A percentile compares a stretch with the other conserved stretches of the same genome.
phyloP scores from a whole-genome alignment of 2,888 invertebrate species.

The Zhuqinia jingwanae region DNA sequence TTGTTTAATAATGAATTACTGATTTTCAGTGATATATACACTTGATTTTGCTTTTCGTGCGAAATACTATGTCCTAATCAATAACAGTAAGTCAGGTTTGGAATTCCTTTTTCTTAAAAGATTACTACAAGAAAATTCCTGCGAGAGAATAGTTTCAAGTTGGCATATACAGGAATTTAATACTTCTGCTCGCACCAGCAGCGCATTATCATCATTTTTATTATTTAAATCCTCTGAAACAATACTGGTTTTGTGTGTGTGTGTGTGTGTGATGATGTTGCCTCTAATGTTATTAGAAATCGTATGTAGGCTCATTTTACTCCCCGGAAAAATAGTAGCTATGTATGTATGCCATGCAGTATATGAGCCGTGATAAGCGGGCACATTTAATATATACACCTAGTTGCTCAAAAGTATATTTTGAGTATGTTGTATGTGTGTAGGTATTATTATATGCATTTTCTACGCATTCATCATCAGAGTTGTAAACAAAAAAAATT shows the following conservation, averaged over 20 bases:
- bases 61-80: slow-evolving; percentile 36
- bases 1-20: too few relatives aligned
- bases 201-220: neutral
- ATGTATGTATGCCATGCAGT: too few relatives aligned
- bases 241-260: slow-evolving; percentile 57
- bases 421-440: too few relatives aligned
- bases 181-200: neutral
- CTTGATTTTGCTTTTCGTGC: slow-evolving; percentile 21
- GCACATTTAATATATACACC: neutral
- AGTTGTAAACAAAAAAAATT: slow-evolving; percentile 13
- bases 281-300: slow-evolving; percentile 18
- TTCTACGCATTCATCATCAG: too few relatives aligned
- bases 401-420: too few relatives aligned
- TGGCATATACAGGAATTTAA: slow-evolving; percentile 5
- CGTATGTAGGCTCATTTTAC: slow-evolving; percentile 52
- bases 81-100: slow-evolving; percentile 41
- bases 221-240: slow-evolving; percentile 41
- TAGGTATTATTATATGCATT: too few relatives aligned
- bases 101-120: neutral
- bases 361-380: neutral
- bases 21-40: slow-evolving; percentile 21
- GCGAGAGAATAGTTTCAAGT: neutral
- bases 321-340: slow-evolving; percentile 61
- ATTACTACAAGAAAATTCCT: neutral
- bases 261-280: neutral